A percentile compares a stretch with the other conserved stretches of the same genome.
Evolutionary conservation across 2,888 invertebrate species (phyloP).

Genomic region (Boloria selene): DNA sequence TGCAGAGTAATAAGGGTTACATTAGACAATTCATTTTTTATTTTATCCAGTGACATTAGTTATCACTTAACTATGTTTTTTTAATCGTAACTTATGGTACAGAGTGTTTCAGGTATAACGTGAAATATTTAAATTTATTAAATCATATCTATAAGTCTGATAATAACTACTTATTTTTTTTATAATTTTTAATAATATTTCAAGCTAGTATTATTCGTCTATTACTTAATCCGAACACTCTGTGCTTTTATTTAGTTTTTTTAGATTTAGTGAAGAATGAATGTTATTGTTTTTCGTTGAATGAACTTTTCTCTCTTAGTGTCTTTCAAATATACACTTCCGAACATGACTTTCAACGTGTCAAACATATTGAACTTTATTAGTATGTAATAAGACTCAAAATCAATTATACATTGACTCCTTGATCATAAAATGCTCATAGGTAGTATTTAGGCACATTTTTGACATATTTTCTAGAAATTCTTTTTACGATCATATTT

Average conservation of each 20-base stretch:
- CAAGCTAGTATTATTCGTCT: slow-evolving; percentile 8
- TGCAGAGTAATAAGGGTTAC: no score
- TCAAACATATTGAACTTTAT: slow-evolving; percentile 6
- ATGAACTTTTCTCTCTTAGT: not conserved
- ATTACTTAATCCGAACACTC: not conserved
- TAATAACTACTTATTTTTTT: not conserved
- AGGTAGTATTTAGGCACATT: slow-evolving; percentile 6
- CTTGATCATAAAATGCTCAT: slow-evolving; percentile 10
- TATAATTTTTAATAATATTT: slow-evolving; percentile 1
- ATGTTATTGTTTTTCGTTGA: slow-evolving; percentile 1
- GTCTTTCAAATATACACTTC: slow-evolving; percentile 7
- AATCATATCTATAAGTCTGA: not conserved
- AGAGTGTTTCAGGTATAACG: not conserved
- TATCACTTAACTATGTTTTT: no score
- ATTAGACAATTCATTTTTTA: no score
- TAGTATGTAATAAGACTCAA: not conserved
- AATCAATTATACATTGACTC: not conserved
- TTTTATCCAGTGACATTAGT: no score
- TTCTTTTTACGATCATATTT: slow-evolving; percentile 52
- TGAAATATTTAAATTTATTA: not conserved
- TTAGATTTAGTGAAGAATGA: slow-evolving; percentile 4
- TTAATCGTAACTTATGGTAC: not conserved
- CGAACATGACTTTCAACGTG: not conserved
- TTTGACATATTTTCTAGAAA: slow-evolving; percentile 14
- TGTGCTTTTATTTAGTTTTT: not conserved